These are phyloP conservation scores for Chaenogobius annularis DNA, from an alignment of 2,113 vertebrate species.

Conservation along the genomic window DNA sequence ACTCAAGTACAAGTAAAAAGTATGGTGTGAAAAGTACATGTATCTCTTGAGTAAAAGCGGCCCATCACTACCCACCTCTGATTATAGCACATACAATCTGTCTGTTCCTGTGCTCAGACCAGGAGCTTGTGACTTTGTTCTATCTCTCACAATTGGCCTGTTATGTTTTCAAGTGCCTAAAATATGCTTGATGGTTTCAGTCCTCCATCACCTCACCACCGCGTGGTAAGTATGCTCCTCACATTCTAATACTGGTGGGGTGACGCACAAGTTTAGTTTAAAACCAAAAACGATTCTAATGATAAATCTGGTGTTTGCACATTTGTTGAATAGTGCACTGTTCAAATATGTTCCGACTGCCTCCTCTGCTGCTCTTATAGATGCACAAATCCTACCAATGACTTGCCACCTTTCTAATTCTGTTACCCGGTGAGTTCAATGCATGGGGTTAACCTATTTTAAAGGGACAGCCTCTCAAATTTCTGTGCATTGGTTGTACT, in stretches of 20 bases:
- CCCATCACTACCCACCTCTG: neutral
- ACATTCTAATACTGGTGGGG: conserved; percentile 72
- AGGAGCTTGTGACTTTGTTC: conserved; percentile 60
- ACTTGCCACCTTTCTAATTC: conserved; percentile 68
- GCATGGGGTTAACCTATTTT: conserved; percentile 65
- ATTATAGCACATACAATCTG: conserved; percentile 7
- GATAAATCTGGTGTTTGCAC: conserved; percentile 42
- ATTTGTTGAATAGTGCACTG: conserved; percentile 56
- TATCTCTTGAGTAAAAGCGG: neutral
- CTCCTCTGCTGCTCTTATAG: conserved; percentile 76
- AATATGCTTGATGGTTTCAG: conserved; percentile 72
- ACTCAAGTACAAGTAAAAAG: no score
- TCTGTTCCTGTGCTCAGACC: conserved; percentile 43
- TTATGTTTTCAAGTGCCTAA: conserved; percentile 73
- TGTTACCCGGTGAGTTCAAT: conserved; percentile 65
- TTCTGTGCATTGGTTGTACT: conserved; percentile 29
- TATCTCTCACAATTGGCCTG: conserved; percentile 69
- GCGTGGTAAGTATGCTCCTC: conserved; percentile 75
- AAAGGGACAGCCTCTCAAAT: conserved; percentile 70
- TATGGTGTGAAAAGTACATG: neutral
- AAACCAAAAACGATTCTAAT: neutral
- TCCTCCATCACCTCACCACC: conserved; percentile 69
- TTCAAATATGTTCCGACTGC: conserved; percentile 59
- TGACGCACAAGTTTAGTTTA: conserved; percentile 40
- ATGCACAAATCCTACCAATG: conserved; percentile 65